Conservation (phyloP, 2,888 invertebrate genomes). For the Leptopilina myrica region DNA sequence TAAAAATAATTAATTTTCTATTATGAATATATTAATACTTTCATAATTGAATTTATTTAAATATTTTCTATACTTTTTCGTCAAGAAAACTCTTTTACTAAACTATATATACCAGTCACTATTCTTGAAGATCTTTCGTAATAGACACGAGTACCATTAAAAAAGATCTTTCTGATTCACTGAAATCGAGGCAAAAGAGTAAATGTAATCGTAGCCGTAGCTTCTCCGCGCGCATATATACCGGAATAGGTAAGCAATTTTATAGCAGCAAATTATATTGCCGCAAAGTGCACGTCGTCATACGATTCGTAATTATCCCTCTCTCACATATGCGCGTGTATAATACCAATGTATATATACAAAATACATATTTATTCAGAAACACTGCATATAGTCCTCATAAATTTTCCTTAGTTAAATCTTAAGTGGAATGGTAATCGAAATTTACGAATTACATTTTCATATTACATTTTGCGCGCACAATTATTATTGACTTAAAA, state of each 20-base stretch:
- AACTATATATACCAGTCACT: neutral
- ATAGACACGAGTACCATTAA: constrained; percentile 33
- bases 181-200: constrained; percentile 43
- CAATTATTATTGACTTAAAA: constrained; percentile 36
- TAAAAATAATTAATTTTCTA: too few relatives aligned
- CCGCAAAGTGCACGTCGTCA: constrained; percentile 53
- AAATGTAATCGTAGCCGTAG: constrained; percentile 50
- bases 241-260: constrained; percentile 50
- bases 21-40: too few relatives aligned
- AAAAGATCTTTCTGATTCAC: constrained; percentile 39
- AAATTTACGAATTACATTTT: constrained; percentile 44
- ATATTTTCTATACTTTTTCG: too few relatives aligned
- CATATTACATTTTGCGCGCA: constrained; percentile 8
- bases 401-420: constrained; percentile 56
- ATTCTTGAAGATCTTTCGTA: constrained; percentile 34
- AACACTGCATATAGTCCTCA: constrained; percentile 39
- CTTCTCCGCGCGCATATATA: constrained; percentile 5
- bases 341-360: too few relatives aligned
- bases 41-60: too few relatives aligned
- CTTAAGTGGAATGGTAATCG: constrained; percentile 61
- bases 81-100: too few relatives aligned
- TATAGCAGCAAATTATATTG: constrained; percentile 53
- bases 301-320: constrained; percentile 52
- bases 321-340: constrained; percentile 43
- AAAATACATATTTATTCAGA: constrained; percentile 40